Evolutionary conservation across 2,113 vertebrate genomes (phyloP).

Genomic region (Crotophaga sulcirostris): DNA sequence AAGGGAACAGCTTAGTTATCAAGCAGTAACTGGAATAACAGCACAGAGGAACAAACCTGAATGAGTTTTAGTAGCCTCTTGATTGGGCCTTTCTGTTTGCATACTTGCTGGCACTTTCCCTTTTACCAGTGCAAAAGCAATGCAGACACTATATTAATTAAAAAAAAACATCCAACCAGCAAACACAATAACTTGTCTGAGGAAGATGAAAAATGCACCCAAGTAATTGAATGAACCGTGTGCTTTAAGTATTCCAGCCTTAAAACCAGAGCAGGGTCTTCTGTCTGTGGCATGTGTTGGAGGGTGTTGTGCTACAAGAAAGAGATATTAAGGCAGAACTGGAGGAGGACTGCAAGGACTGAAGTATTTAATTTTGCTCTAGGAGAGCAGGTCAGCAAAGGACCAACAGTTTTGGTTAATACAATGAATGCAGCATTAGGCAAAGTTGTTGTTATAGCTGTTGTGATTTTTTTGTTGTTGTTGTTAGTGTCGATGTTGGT

Average conservation of each 20-base stretch:
- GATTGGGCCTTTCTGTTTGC: neutral
- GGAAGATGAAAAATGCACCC: neutral
- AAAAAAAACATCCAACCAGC: neutral
- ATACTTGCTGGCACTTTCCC: rapidly evolving
- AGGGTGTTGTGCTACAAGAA: neutral
- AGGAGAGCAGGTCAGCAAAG: neutral
- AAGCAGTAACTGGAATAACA: neutral
- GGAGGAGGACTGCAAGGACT: neutral
- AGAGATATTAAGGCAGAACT: neutral
- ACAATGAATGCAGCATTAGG: neutral
- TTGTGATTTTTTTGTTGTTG: neutral
- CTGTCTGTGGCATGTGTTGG: neutral
- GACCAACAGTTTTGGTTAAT: neutral
- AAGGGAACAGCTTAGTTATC: neutral
- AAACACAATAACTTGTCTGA: neutral
- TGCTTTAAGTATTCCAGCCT: neutral
- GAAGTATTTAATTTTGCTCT: neutral
- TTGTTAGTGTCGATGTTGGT: neutral
- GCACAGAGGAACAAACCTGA: neutral
- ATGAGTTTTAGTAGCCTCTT: neutral
- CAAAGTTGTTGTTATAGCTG: neutral
- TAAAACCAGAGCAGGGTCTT: neutral
- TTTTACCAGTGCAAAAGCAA: neutral
- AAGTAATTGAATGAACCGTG: neutral
- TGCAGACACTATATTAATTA: neutral